A percentile compares a stretch with the other conserved stretches of the same genome.
Conservation (phyloP, 2,113 vertebrate species). For the Plectropomus leopardus region DNA sequence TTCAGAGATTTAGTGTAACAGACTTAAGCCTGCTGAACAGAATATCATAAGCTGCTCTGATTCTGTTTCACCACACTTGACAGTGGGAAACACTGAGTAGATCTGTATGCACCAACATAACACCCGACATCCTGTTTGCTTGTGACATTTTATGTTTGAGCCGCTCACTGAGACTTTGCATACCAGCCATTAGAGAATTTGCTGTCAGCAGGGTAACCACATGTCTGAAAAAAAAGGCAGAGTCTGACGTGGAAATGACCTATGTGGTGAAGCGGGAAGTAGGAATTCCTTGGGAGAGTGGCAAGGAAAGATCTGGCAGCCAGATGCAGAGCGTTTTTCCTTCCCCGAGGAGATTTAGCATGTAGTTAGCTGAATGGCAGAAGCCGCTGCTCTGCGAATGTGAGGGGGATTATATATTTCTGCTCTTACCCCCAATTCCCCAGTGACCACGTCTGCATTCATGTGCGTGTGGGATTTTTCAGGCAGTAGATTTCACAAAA, state of each 20-base stretch:
- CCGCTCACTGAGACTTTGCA: conserved; percentile 61
- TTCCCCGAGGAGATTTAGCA: conserved; percentile 75
- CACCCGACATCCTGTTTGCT: conserved; percentile 69
- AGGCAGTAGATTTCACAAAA: conserved; percentile 28
- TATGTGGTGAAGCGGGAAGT: conserved; percentile 72
- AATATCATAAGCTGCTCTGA: conserved; percentile 29
- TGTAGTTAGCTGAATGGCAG: conserved; percentile 67
- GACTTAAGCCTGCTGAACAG: neutral
- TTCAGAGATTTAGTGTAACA: conserved; percentile 30
- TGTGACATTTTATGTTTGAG: conserved; percentile 67
- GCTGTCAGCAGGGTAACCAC: conserved; percentile 73
- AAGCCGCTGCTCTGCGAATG: conserved; percentile 66
- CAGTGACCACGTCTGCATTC: conserved; percentile 41
- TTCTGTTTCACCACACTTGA: conserved; percentile 36
- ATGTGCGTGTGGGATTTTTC: conserved; percentile 23
- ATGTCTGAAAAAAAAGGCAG: conserved; percentile 54
- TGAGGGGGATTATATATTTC: conserved; percentile 69
- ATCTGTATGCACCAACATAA: conserved; percentile 35
- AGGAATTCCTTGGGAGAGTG: conserved; percentile 76
- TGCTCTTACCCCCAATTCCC: conserved; percentile 61
- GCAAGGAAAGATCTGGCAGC: conserved; percentile 81
- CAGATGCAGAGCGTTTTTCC: conserved; percentile 80
- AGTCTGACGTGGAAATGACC: conserved; percentile 68
- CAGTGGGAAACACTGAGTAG: conserved; percentile 50
- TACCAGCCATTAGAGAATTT: conserved; percentile 73